These are phyloP conservation scores for Penaeus monodon DNA, from an alignment of 2,888 invertebrate species.

Conservation along the genomic window DNA sequence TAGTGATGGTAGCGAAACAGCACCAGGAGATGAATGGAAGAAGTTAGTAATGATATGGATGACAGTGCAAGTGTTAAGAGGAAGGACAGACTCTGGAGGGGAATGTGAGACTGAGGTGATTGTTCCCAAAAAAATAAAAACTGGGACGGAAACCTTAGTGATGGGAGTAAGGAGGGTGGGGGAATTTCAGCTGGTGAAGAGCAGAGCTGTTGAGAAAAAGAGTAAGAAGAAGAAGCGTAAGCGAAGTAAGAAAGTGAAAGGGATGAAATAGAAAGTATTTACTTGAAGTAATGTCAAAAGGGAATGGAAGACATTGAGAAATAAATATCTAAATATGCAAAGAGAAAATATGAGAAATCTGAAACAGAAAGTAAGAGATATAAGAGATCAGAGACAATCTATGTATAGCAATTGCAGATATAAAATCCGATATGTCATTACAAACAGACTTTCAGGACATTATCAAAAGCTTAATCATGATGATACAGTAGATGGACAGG, in stretches of 20 bases:
- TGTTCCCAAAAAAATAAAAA: too few species aligned
- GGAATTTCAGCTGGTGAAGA: constrained; percentile 33
- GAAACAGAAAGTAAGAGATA: constrained; percentile 34
- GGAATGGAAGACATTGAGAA: constrained; percentile 48
- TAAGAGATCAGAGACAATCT: constrained; percentile 3
- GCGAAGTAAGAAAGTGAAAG: constrained; percentile 65
- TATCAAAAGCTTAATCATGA: neutral
- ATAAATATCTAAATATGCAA: constrained; percentile 50
- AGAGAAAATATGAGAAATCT: constrained; percentile 56
- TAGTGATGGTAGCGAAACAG: constrained; percentile 17
- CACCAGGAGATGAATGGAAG: neutral
- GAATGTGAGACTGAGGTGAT: too few species aligned
- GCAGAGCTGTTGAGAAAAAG: constrained; percentile 66
- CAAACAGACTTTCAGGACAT: too few species aligned
- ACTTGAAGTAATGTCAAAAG: constrained; percentile 62
- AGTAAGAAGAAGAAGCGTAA: constrained; percentile 49
- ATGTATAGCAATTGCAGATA: too few species aligned
- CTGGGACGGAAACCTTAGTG: neutral
- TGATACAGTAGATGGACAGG: constrained; percentile 55
- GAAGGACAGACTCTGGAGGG: too few species aligned
- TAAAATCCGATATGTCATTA: constrained; percentile 10
- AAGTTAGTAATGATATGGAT: neutral
- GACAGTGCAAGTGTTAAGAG: neutral
- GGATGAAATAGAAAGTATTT: constrained; percentile 58
- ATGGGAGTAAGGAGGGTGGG: neutral